Evolutionary conservation across 2,797 vertebrate species (phyloP), one percentile per base, ranked within the genome.

Genomic region (Aselliscus stoliczkanus): DNA sequence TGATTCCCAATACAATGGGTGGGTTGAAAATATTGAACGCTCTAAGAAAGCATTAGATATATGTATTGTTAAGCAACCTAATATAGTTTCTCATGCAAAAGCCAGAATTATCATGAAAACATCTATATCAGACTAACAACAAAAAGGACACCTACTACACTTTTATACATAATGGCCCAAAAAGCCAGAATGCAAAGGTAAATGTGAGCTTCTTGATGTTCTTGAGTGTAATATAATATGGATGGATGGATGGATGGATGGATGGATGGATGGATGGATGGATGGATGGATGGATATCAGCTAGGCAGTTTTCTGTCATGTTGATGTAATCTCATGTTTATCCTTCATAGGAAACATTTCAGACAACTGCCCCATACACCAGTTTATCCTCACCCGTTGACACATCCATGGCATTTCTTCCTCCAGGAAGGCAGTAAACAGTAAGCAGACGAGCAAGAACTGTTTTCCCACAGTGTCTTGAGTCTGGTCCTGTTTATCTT

Each of bases 401-500:
- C 83, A 90, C 7, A 31, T 65, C 44, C 34, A 17, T 80, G 90
- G 50, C 0, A 34, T 54, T 69, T 23, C 1, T 67, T 76, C 0
- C 52, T 31, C 1, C 31, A 70, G 65, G 39, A 97, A 91, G 65
- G 73, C 96, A 97, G 92, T 44, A 95, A 97, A 97, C 93, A 95
- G 92, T 92, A 88, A 0, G 0, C 70, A 95, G 83, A 58, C 72
- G 70, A 92, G 93, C 93, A 15, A 58, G 96, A 96, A 64, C 56
- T 12, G 96, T 90, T 95, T 95, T 89, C 20, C 50, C 96, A 94
- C 72, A 75, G 93, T 85, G 80, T 79, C 97, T 93, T 97, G 86
- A 96, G 82, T 92, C 97, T 94, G 86, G 73, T 20, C 73, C 95
- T 98, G 88, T 98, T 98, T 98, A 96, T 98, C 97, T 97, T 97